Percentiles rank a stretch among this genome's conserved stretches.
phyloP scores from a whole-genome alignment of 2,113 vertebrate species.

The Eidolon helvum region DNA sequence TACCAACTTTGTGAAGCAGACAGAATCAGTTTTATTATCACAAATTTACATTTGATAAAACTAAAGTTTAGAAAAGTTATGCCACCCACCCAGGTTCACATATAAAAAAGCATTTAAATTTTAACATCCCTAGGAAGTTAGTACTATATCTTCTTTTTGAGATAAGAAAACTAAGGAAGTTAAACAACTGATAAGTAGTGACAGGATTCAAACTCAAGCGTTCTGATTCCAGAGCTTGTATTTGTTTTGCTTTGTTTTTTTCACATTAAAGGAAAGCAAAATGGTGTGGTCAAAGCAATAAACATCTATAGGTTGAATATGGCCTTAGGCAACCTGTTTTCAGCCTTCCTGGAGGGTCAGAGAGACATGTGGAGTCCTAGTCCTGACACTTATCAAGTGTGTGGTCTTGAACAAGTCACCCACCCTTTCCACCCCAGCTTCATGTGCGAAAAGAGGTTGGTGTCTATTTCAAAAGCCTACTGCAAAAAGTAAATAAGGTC shows the following conservation, averaged over 20 bases:
- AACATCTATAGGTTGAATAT: neutral
- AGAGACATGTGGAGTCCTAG: neutral
- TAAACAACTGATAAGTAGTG: neutral
- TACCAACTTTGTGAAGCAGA: neutral
- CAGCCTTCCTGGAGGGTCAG: neutral
- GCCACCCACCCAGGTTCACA: neutral
- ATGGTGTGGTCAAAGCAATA: neutral
- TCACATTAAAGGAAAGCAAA: neutral
- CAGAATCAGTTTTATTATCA: neutral
- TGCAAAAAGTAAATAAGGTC: neutral
- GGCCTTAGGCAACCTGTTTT: neutral
- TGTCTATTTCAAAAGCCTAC: neutral
- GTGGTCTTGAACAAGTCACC: neutral
- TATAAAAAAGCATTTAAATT: neutral
- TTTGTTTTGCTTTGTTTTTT: neutral
- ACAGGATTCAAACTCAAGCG: neutral
- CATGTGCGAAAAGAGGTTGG: neutral
- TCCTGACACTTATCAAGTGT: neutral
- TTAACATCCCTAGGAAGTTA: neutral
- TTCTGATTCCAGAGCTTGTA: neutral
- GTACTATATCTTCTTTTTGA: neutral
- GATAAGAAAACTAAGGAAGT: neutral
- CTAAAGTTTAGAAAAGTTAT: neutral
- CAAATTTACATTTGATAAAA: neutral
- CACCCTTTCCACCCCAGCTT: neutral